Base-by-base conservation (phyloP, 2,113 vertebrate genomes). In the Myotis davidii region DNA sequence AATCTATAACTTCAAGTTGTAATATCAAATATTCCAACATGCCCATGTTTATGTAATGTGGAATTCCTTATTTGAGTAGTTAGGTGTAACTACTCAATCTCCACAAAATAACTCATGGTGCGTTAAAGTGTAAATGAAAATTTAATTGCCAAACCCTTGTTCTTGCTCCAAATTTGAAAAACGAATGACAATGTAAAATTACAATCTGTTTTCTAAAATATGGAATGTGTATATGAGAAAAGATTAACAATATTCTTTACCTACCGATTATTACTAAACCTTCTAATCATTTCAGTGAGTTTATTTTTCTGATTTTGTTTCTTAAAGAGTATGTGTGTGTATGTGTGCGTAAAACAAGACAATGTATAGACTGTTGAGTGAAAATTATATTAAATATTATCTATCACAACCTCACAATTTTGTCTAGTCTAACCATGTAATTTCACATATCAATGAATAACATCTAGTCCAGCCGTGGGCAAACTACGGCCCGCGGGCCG, bases 301-400 rank as follows among this genome's bases (percentile, higher is more conserved):
- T 29, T 1, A 61, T 42, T 88, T 77, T 91, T 54, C 25, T 16
- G 1, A 34, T 17, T 85, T 56, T 70, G 2, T 79, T 91, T 79
- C 18, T 92, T 64, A 42, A 82, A 27, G 3, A 21, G 2, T 69
- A 5, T 56, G 54, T 9, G 23, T 37, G 16, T 21, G 2, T 37
- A 1, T 16, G 7, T 59, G 1, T 9, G 20, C 4, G 11, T 50
- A 42, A 45, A 45, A 67, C 0, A 87, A 61, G 25, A 79, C 8
- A 48, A 79, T 5, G 67, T 9, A 74, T 74, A 90, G 39, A 54
- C 7, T 54, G 32, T 61, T 42, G 1, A 83, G 20, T 23, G 6
- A 65, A 69, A 64, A 76, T 94, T 2, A 81, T 85, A 72, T 94
- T 88, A 77, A 93, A 56, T 77, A 23, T 74, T 21, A 90, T 29